phyloP scores from a whole-genome alignment of 2,113 vertebrate genomes.

The Gymnogyps californianus region DNA sequence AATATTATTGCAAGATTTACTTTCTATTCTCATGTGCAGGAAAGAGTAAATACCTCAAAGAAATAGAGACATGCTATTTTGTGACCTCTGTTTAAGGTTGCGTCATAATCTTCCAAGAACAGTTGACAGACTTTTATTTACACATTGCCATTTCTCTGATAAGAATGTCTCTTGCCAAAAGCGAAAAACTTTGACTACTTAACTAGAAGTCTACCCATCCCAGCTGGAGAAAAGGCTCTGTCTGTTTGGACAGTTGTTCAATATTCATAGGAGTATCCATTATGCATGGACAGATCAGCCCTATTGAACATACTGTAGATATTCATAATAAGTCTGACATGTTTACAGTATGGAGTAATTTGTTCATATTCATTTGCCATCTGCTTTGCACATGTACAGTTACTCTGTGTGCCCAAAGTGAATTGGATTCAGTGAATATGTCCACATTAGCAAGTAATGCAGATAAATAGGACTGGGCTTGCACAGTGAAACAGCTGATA shows the following conservation, averaged over 20 bases:
- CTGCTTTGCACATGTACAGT: neutral
- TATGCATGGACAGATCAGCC: neutral
- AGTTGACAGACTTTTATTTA: neutral
- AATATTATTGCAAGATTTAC: neutral
- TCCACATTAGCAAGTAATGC: neutral
- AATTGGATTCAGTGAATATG: neutral
- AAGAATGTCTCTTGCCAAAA: neutral
- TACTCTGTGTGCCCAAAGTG: neutral
- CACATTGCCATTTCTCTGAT: neutral
- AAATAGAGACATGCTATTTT: neutral
- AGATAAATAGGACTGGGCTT: neutral
- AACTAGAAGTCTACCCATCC: neutral
- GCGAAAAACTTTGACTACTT: neutral
- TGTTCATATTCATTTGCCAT: conserved; percentile 4
- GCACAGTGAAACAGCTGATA: neutral
- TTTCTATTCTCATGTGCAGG: neutral
- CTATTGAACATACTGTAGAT: neutral
- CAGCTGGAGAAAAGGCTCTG: neutral
- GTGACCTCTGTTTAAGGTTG: neutral
- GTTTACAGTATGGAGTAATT: neutral
- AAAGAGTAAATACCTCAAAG: neutral
- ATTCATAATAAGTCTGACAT: neutral
- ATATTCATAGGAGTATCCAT: neutral
- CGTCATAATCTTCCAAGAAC: neutral
- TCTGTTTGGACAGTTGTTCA: neutral